Base-by-base conservation (phyloP, 64 coral and sea anemone genomes). In the Astreopora myriophthalma region DNA sequence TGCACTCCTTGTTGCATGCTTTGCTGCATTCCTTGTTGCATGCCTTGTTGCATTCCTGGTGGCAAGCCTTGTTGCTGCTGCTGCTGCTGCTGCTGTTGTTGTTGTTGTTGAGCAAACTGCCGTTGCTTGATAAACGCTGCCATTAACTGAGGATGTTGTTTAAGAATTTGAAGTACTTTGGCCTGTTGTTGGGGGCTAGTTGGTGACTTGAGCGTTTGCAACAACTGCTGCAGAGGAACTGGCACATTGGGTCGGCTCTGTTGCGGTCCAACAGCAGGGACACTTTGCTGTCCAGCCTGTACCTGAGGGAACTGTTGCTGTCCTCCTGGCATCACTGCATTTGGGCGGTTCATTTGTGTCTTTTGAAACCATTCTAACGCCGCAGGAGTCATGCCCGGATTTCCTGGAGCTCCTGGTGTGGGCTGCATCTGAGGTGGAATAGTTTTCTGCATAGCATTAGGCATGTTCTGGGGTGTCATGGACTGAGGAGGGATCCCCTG, bases 91-190 rank as follows among this genome's bases (percentile, higher is more conserved):
- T 96, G 95, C 22, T 94, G 93, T 48, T 98, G 87, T 1, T 88
- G 86, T 25, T 87, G 78, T 34, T 91, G 49, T 24, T 89, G 86
- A 42, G 71, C 74, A 34, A 85, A 70, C 37, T 94, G 83, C 20
- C 92, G 71, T 36, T 97, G 95, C 80, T 89, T 81, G 34, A 91
- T 64, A 55, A 99, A 91, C 42, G 91, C 90, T 66, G 90, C 39
- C 42, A 93, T 93, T 38, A 99, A 73, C 29, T 96, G 97, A 19
- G 97, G 97, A 87, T 99, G 92, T 68, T 96, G 86, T 63, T 93
- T 93, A 42, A 99, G 94, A 81, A 99, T 99, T 34, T 80, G 88
- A 73, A 99, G 57, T 16, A 95, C 91, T 48, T 96, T 87, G 11
- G 97, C 97, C 71, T 94, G 80, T 46, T 97, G 95, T 32, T 89